Evolutionary conservation across 2,888 invertebrate genomes (phyloP).

Genomic region (Lepidocyrtinus sp.): DNA sequence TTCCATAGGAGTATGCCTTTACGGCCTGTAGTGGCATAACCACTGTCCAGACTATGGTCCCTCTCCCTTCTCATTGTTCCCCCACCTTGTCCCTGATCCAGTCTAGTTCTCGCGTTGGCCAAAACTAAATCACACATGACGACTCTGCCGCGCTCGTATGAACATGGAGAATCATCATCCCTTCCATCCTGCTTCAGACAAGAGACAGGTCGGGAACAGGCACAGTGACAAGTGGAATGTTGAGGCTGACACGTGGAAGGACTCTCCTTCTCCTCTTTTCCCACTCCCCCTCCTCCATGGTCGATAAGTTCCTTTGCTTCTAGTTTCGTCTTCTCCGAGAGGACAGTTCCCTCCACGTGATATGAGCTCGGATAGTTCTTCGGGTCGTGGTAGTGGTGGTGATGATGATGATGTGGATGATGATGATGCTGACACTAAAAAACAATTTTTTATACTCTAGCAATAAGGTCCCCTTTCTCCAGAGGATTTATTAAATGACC

Average conservation of each 20-base stretch:
- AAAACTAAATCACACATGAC: conserved; percentile 69
- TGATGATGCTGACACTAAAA: conserved; percentile 60
- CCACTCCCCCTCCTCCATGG: conserved; percentile 38
- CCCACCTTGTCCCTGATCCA: conserved; percentile 37
- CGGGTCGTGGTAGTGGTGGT: conserved; percentile 42
- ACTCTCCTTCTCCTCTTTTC: conserved; percentile 29
- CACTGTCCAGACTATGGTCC: conserved; percentile 67
- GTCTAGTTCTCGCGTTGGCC: conserved; percentile 64
- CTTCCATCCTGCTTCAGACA: conserved; percentile 47
- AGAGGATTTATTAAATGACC: too few relatives aligned
- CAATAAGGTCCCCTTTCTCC: conserved; percentile 27
- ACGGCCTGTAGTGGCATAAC: conserved; percentile 54
- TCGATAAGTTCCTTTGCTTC: conserved; percentile 45
- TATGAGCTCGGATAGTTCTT: conserved; percentile 24
- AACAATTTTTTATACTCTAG: conserved; percentile 30
- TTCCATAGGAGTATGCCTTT: conserved; percentile 63
- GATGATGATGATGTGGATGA: conserved; percentile 54
- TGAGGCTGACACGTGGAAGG: conserved; percentile 22
- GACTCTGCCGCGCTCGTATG: conserved; percentile 51
- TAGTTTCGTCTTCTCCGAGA: conserved; percentile 47
- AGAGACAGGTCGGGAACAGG: conserved; percentile 63
- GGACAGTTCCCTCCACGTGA: conserved; percentile 42
- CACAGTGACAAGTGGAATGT: conserved; percentile 65
- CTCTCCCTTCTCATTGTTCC: conserved; percentile 35
- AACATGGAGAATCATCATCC: conserved; percentile 50